Conservation (phyloP, 1,140 invertebrate species). For the Eupeodes corollae region DNA sequence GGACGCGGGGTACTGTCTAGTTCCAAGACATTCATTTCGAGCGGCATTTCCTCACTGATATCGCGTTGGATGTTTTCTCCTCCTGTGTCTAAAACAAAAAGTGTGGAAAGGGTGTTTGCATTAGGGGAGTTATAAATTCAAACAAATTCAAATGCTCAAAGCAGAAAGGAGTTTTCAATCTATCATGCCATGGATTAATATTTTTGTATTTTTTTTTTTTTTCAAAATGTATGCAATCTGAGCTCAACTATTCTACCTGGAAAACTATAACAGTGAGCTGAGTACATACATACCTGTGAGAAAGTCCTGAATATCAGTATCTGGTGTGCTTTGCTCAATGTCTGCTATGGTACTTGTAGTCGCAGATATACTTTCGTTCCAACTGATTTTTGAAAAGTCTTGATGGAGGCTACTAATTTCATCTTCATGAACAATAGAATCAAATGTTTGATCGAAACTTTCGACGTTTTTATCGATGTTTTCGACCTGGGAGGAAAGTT, state of each 20-base stretch:
- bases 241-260: slow-evolving; percentile 30
- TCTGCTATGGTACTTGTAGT: slow-evolving; percentile 35
- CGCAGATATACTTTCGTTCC: slow-evolving; percentile 35
- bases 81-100: slow-evolving; percentile 7
- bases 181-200: no score
- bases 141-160: background rate
- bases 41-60: no score
- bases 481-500: slow-evolving; percentile 39
- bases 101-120: background rate
- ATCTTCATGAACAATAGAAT: slow-evolving; percentile 25
- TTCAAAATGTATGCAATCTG: slow-evolving; percentile 29
- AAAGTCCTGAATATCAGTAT: slow-evolving; percentile 35
- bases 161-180: no score
- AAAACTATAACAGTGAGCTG: slow-evolving; percentile 11
- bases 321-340: slow-evolving; percentile 32
- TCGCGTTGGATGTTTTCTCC: background rate
- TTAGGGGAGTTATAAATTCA: background rate
- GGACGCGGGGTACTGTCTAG: slow-evolving; percentile 20
- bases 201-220: no score
- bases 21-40: background rate
- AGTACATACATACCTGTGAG: slow-evolving; percentile 22
- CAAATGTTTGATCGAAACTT: slow-evolving; percentile 27
- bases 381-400: slow-evolving; percentile 36
- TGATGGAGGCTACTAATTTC: slow-evolving; percentile 32
- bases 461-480: slow-evolving; percentile 19